Base-by-base conservation (phyloP, 1,140 invertebrate species). In the Sesamia nonagrioides region DNA sequence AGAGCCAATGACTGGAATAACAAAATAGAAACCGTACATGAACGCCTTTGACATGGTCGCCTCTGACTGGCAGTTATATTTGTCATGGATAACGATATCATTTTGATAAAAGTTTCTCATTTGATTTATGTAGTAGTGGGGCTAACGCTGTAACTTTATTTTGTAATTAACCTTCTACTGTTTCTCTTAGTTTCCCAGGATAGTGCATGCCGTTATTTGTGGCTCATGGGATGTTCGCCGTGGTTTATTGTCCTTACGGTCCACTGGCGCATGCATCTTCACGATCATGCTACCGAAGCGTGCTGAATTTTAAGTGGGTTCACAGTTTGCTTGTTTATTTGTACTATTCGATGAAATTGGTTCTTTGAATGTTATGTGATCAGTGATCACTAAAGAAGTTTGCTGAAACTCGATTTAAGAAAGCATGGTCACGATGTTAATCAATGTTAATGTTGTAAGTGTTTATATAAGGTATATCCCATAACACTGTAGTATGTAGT, bases 131-230 rank as follows among this genome's bases (percentile, higher is more conserved):
- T n/a, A n/a, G n/a, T n/a, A n/a, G n/a, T n/a, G n/a, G n/a, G n/a
- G n/a, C n/a, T n/a, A n/a, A n/a, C n/a, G n/a, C n/a, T n/a, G n/a
- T n/a, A n/a, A n/a, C n/a, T n/a, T n/a, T n/a, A n/a, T n/a, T n/a
- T n/a, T n/a, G n/a, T n/a, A n/a, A n/a, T n/a, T n/a, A n/a, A 42
- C 37, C 61, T 66, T 66, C 37, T 66, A 37, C 0, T 33, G 6
- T n/a, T 1, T 13, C 18, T 40, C 21, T 33, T 3, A 1, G 2
- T 1, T n/a, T 1, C 18, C 21, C 40, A 48, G 48, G 2, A 13
- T 48, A 71, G 68, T 71, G 45, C 68, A 71, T 52, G 48, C 50
- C 48, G 48, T 71, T 48, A 71, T 71, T 71, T 71, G 68, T 71
- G 68, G 68, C 48, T 50, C 66, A 69, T 69, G 66, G 66, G 66